Conservation (phyloP, 2,113 vertebrate species). For the cattle (Bos taurus) region ARS-UCD2.0 NC_037331.1:98948001-98948500, state of each 20-base stretch:
- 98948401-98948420: neutral
- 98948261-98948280: neutral
- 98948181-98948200: neutral
- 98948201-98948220: neutral
- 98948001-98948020: neutral
- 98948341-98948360: neutral
- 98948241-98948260: neutral
- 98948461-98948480: neutral
- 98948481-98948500: neutral
- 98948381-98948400: neutral
- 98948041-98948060: neutral
- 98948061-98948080: neutral
- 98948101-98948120: neutral
- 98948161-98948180: neutral
- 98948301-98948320: neutral
- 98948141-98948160: neutral
- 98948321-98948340: neutral
- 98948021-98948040: neutral
- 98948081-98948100: neutral
- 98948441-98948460: neutral
- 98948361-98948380: neutral
- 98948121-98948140: neutral
- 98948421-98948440: neutral
- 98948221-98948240: neutral
- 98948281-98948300: neutral